Base-by-base conservation (phyloP, 1,140 invertebrate genomes). In the Anthonomus grandis region DNA sequence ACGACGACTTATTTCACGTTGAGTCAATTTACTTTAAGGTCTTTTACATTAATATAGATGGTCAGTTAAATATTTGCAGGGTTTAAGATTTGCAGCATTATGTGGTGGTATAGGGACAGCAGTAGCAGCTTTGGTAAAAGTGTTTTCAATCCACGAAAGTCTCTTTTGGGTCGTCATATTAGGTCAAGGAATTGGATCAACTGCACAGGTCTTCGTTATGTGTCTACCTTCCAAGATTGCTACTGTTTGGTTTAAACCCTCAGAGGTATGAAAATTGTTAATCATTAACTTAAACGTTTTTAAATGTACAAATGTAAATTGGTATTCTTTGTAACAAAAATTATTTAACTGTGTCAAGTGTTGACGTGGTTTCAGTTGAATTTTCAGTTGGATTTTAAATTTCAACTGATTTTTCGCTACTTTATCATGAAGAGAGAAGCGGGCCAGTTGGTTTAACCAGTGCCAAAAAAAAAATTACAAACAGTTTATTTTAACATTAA, bases 81-180 rank as follows among this genome's bases (percentile, higher is more conserved):
- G 73, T 60, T 34, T 67, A 44, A 55, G 76, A 64, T 67, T 64
- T 8, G 65, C 69, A 5, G 71, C 77, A 6, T 6, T 76, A 5
- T 71, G 73, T 9, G 70, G 71, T 5, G 60, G 66, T 12, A 10
- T 76, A 4, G 70, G 68, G 24, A 71, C 68, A 13, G 81, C 79
- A 18, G 42, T 84, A 1, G 90, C 87, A 5, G 82, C 87, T 1
- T 87, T 84, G 81, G 76, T 93, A 31, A 93, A 93, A 77, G 74
- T 84, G 63, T 75, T 79, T 34, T 82, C 83, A 15, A 73, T 84
- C 2, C 46, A 70, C 3, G 79, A 78, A 13, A 76, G 82, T 58
- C 70, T 75, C 18, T 90, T 88, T 72, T 77, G 74, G 53, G 64
- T 88, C 2, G 80, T 81, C 34, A 81, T 89, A 67, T 64, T 81